phyloP scores from a whole-genome alignment of 2,113 vertebrate genomes.

The Microtus pennsylvanicus region DNA sequence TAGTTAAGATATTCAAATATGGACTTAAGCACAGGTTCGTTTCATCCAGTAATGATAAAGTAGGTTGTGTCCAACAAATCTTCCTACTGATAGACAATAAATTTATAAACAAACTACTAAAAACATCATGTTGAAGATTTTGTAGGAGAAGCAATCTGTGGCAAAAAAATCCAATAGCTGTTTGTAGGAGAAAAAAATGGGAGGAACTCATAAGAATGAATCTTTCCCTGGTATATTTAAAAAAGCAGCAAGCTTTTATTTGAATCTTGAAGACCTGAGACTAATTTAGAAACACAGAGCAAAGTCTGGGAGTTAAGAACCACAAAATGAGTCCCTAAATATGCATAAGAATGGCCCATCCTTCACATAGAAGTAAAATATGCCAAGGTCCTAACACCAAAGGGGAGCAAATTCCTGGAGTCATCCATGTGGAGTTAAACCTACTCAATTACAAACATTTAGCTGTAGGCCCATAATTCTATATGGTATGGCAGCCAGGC shows the following conservation, averaged over 20 bases:
- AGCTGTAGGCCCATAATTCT: neutral
- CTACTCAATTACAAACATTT: neutral
- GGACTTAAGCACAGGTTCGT: neutral
- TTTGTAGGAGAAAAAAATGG: neutral
- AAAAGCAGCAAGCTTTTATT: neutral
- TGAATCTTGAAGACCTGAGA: neutral
- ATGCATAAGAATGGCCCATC: neutral
- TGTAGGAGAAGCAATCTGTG: neutral
- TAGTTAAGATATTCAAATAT: slow-evolving; percentile 29
- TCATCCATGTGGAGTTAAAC: neutral
- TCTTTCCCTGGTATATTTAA: neutral
- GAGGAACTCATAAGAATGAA: neutral
- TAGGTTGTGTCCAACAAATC: neutral
- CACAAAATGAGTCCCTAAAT: neutral
- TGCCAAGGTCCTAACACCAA: neutral
- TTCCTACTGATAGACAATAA: neutral
- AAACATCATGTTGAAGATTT: neutral
- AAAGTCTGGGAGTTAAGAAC: neutral
- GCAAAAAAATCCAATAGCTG: neutral
- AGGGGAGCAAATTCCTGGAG: neutral
- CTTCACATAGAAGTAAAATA: neutral
- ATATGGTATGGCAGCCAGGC: too few species aligned
- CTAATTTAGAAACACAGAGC: neutral
- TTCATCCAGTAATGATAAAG: neutral
- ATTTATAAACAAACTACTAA: neutral